A percentile compares a stretch with the other conserved stretches of the same genome.
Evolutionary conservation across 2,888 invertebrate species (phyloP).

Genomic region (Norana najaformis): DNA sequence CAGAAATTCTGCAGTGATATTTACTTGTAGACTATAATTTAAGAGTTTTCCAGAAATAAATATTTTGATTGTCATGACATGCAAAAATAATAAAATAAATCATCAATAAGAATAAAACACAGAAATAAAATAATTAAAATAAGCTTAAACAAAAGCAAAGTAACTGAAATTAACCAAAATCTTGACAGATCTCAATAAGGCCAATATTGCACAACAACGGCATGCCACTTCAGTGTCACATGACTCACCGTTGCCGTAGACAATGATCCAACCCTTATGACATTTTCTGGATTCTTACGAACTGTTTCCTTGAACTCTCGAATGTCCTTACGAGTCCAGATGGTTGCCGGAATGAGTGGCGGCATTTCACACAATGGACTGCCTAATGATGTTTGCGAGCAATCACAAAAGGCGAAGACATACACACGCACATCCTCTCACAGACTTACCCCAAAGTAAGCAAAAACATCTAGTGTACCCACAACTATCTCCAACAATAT

Average conservation of each 20-base stretch:
- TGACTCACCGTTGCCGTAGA: constrained; percentile 86
- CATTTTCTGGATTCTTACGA: constrained; percentile 78
- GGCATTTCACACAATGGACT: constrained; percentile 41
- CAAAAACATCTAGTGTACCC: neutral
- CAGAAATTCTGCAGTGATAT: neutral
- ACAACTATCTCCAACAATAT: neutral
- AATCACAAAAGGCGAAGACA: neutral
- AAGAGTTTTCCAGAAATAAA: neutral
- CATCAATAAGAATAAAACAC: neutral
- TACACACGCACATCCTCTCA: neutral
- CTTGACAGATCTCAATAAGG: neutral
- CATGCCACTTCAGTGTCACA: neutral
- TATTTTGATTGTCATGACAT: neutral
- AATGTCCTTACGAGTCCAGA: constrained; percentile 93
- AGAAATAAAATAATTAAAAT: neutral
- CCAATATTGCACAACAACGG: neutral
- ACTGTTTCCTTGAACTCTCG: constrained; percentile 87
- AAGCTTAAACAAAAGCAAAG: neutral
- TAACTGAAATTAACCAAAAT: neutral
- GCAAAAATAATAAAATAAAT: neutral
- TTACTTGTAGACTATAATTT: neutral
- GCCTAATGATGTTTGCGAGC: constrained; percentile 14
- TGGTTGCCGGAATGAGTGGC: constrained; percentile 72
- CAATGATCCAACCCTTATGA: constrained; percentile 90
- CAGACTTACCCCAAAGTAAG: neutral